phyloP scores from a whole-genome alignment of 2,113 vertebrate species.

The Campylomormyrus tamandua region DNA sequence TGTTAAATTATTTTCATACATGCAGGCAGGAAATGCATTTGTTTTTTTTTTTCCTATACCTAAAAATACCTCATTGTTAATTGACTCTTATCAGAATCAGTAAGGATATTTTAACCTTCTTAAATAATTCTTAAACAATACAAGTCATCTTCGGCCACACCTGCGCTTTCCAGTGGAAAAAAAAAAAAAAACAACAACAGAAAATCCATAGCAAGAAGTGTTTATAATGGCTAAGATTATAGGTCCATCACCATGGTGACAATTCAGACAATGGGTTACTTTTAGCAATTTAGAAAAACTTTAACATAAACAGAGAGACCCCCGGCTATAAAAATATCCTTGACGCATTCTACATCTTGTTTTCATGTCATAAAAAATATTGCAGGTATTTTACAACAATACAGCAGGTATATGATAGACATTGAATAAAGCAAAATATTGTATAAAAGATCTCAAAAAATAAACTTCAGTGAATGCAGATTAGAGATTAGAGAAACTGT shows the following conservation, averaged over 20 bases:
- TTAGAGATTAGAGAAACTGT: neutral
- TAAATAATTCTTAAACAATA: conserved; percentile 16
- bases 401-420: neutral
- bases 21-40: neutral
- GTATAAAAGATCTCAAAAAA: neutral
- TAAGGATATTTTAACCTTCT: conserved; percentile 11
- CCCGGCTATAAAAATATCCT: neutral
- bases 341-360: neutral
- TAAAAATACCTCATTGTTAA: neutral
- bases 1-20: neutral
- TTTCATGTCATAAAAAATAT: neutral
- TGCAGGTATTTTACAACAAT: too few relatives aligned
- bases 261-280: conserved; percentile 53
- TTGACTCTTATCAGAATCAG: neutral
- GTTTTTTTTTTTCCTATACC: neutral
- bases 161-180: conserved; percentile 35
- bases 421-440: neutral
- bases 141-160: conserved; percentile 37
- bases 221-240: conserved; percentile 58
- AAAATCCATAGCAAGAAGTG: conserved; percentile 28
- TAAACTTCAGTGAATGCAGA: neutral
- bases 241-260: conserved; percentile 64
- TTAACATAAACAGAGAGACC: conserved; percentile 15
- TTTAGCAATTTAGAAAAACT: conserved; percentile 40
- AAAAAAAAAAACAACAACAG: neutral